Evolutionary conservation across 2,888 invertebrate species (phyloP).

Genomic region (Stenurella melanura): DNA sequence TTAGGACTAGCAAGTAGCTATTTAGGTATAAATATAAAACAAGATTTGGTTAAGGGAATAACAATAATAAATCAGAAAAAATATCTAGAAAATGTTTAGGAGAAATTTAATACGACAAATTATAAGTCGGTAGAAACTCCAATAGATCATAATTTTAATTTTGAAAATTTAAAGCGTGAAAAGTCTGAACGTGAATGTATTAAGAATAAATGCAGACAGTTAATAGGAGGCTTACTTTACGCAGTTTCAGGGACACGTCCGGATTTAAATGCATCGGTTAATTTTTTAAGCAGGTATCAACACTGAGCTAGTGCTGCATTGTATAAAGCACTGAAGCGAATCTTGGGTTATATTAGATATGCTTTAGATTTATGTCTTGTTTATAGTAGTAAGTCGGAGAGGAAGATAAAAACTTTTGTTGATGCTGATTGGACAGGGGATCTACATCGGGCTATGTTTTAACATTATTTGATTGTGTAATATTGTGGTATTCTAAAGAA

Average conservation of each 20-base stretch:
- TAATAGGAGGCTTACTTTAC: conserved; percentile 33
- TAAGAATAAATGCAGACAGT: conserved; percentile 31
- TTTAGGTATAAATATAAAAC: conserved; percentile 31
- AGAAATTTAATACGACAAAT: conserved; percentile 26
- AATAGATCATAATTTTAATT: conserved; percentile 39
- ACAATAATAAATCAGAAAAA: conserved; percentile 42
- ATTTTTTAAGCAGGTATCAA: conserved; percentile 29
- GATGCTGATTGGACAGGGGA: conserved; percentile 47
- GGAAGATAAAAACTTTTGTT: conserved; percentile 32
- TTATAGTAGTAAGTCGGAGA: conserved; percentile 36
- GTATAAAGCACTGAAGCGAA: conserved; percentile 22
- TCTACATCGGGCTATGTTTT: conserved; percentile 58
- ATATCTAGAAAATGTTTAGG: conserved; percentile 26
- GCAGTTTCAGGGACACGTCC: conserved; percentile 35
- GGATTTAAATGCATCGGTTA: conserved; percentile 29
- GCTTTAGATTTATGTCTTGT: conserved; percentile 28
- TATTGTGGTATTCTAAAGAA: conserved; percentile 59
- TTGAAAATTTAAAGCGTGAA: conserved; percentile 25
- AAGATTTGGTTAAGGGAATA: conserved; percentile 39
- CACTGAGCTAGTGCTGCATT: conserved; percentile 31
- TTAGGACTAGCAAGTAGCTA: conserved; percentile 36
- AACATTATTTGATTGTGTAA: conserved; percentile 54
- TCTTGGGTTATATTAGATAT: conserved; percentile 30
- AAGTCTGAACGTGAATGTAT: conserved; percentile 33
- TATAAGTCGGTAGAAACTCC: conserved; percentile 29